These are phyloP conservation scores for Pseudolaguvia tuberculata DNA, from an alignment of 2,113 vertebrate genomes.

Conservation along the genomic window DNA sequence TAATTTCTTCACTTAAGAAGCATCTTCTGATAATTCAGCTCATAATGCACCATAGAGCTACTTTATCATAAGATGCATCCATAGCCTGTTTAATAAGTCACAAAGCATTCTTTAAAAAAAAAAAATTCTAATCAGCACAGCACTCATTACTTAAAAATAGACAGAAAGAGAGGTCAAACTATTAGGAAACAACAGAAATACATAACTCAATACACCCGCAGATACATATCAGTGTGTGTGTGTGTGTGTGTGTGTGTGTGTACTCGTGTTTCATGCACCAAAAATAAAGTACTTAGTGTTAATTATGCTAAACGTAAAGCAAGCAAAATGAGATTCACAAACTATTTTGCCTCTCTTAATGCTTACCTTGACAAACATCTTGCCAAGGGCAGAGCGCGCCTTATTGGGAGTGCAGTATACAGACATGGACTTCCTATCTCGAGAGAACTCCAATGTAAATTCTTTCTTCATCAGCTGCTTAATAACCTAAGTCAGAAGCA, in stretches of 20 bases:
- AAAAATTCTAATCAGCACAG: not conserved
- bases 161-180: constrained; percentile 15
- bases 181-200: not conserved
- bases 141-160: not conserved
- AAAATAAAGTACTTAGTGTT: not conserved
- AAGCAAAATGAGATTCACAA: not conserved
- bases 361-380: constrained; percentile 96
- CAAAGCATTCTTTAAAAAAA: not conserved
- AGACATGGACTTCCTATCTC: constrained; percentile 98
- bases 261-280: no score
- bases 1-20: no score
- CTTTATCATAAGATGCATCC: not conserved
- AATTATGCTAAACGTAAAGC: not conserved
- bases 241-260: no score
- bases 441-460: constrained; percentile 87
- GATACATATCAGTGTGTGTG: no score
- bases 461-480: constrained; percentile 94
- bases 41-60: not conserved
- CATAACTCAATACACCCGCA: not conserved
- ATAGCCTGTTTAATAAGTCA: not conserved
- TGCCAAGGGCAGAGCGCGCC: constrained; percentile 82
- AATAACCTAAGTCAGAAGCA: constrained; percentile 72
- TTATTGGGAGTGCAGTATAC: constrained; percentile 96
- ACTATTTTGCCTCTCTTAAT: constrained; percentile 38
- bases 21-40: not conserved